Percentiles rank a stretch among this genome's conserved stretches.
Evolutionary conservation across 1,140 invertebrate genomes (phyloP).

Genomic region (Drosophila tsacasi): DNA sequence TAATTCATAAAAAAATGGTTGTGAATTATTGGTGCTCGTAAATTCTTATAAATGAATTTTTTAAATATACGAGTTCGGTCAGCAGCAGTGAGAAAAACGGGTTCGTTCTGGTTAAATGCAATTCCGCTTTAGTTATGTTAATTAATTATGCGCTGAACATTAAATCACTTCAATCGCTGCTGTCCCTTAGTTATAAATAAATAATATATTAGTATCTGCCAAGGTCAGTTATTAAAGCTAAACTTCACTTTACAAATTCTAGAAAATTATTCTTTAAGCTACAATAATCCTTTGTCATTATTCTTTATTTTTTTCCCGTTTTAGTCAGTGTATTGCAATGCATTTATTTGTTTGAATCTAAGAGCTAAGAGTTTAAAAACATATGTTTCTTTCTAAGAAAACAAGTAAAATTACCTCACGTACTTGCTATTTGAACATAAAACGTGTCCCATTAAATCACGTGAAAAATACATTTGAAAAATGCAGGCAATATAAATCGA

Average conservation of each 20-base stretch:
- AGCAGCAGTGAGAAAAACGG: constrained; percentile 25
- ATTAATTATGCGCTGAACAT: constrained; percentile 35
- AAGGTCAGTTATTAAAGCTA: constrained; percentile 17
- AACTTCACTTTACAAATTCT: background rate
- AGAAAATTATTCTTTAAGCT: no score
- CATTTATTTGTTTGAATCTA: background rate
- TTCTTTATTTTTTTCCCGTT: background rate
- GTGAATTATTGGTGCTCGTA: constrained; percentile 65
- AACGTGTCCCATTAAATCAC: constrained; percentile 18
- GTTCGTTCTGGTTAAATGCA: constrained; percentile 38
- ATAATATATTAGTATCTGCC: constrained; percentile 13
- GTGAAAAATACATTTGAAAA: constrained; percentile 17
- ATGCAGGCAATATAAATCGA: constrained; percentile 5
- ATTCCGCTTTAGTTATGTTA: constrained; percentile 34
- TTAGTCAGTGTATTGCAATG: background rate
- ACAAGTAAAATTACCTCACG: constrained; percentile 10
- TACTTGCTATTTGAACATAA: constrained; percentile 24
- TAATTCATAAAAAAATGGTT: constrained; percentile 66
- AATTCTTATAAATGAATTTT: constrained; percentile 64
- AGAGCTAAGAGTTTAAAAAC: background rate
- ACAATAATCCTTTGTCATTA: background rate
- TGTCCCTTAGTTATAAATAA: constrained; percentile 15
- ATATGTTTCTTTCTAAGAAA: background rate
- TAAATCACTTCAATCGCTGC: constrained; percentile 40
- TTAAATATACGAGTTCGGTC: constrained; percentile 33